These are phyloP conservation scores for Limenitis camilla DNA, from an alignment of 2,888 invertebrate genomes.

Conservation along the genomic window DNA sequence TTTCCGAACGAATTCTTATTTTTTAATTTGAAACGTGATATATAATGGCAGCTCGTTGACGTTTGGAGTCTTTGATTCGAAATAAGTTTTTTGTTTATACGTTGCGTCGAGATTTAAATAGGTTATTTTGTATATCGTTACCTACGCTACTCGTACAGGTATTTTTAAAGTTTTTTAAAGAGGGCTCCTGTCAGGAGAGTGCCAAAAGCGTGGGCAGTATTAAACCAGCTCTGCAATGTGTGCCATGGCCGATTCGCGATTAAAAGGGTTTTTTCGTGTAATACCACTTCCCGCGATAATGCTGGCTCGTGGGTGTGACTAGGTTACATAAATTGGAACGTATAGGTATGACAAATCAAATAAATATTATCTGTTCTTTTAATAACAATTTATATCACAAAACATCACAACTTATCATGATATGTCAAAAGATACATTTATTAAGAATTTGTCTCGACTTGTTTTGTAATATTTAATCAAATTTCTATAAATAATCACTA, in stretches of 20 bases:
- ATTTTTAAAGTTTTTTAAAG: conserved; percentile 44
- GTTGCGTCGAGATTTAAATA: conserved; percentile 20
- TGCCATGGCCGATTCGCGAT: conserved; percentile 49
- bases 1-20: conserved; percentile 56
- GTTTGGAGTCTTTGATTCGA: conserved; percentile 13
- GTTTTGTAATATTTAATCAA: too few species aligned
- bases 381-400: neutral
- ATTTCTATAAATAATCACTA: too few species aligned
- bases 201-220: conserved; percentile 59
- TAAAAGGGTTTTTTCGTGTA: conserved; percentile 43
- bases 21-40: conserved; percentile 59
- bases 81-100: conserved; percentile 12
- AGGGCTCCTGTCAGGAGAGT: conserved; percentile 39
- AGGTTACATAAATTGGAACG: conserved; percentile 22
- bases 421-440: too few species aligned
- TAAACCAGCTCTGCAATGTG: conserved; percentile 41
- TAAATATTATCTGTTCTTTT: neutral
- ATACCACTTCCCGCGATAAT: conserved; percentile 42
- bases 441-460: too few species aligned
- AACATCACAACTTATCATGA: neutral
- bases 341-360: conserved; percentile 3
- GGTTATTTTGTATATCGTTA: conserved; percentile 26
- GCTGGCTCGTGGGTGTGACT: conserved; percentile 38
- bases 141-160: conserved; percentile 32
- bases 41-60: conserved; percentile 50